Conservation (phyloP, 2,113 vertebrate species). For the Otus sunia region DNA sequence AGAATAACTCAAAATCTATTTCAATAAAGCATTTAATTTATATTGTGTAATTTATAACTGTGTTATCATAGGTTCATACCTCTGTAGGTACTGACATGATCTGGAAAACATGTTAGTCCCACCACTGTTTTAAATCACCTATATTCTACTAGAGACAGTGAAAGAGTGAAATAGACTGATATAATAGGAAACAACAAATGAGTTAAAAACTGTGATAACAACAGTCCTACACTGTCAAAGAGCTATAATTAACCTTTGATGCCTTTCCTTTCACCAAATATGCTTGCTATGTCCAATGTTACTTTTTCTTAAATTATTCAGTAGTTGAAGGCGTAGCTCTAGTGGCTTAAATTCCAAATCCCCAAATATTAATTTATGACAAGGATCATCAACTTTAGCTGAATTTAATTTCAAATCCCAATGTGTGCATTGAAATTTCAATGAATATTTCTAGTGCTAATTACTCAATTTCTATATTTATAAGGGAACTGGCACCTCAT, state of each 20-base stretch:
- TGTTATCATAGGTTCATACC: not conserved
- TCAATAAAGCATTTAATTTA: not conserved
- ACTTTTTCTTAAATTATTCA: not conserved
- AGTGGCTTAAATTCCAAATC: slow-evolving; percentile 12
- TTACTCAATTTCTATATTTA: slow-evolving; percentile 73
- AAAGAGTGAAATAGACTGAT: not conserved
- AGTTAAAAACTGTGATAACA: not conserved
- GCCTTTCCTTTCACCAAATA: not conserved
- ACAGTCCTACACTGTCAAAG: not conserved
- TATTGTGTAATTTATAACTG: not conserved
- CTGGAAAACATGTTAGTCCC: not conserved
- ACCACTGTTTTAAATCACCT: not conserved
- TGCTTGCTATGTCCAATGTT: not conserved
- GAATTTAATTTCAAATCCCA: slow-evolving; percentile 61
- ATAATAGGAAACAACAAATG: not conserved
- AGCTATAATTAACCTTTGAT: not conserved
- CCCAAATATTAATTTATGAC: slow-evolving; percentile 55
- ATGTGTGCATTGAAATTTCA: slow-evolving; percentile 51
- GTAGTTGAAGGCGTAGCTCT: not conserved
- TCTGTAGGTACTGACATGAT: not conserved
- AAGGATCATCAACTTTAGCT: slow-evolving; percentile 60
- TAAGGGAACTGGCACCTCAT: slow-evolving; percentile 56
- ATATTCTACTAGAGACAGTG: not conserved
- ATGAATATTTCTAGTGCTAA: slow-evolving; percentile 66
- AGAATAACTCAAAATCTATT: not conserved